Conservation (phyloP, 2,113 vertebrate genomes). For the Rhagologus leucostigma region DNA sequence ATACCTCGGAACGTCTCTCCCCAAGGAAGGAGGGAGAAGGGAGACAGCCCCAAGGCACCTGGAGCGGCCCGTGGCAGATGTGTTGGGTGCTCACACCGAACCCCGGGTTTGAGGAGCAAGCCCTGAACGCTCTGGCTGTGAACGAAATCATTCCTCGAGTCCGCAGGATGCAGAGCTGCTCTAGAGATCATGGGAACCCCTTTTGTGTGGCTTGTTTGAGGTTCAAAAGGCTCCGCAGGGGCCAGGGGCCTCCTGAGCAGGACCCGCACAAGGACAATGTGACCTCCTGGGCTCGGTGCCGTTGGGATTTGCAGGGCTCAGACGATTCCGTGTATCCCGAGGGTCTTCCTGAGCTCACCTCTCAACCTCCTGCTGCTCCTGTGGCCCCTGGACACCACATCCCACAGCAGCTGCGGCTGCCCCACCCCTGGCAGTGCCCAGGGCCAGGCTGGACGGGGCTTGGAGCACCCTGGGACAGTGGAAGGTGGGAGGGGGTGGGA, state of each 20-base stretch:
- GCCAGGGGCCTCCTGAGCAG: not conserved
- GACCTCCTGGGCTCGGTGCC: fast-evolving
- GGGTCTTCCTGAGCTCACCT: not conserved
- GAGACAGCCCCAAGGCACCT: not conserved
- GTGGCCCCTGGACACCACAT: not conserved
- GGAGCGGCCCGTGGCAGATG: fast-evolving
- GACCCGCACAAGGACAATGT: fast-evolving
- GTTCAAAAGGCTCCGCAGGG: not conserved
- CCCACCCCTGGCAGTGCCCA: not conserved
- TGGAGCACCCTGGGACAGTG: not conserved
- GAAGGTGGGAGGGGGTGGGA: not conserved
- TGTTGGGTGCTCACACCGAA: not conserved
- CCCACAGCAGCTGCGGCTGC: not conserved
- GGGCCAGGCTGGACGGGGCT: not conserved
- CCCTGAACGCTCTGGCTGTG: fast-evolving
- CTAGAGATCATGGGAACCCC: not conserved
- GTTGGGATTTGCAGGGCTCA: fast-evolving
- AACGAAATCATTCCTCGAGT: fast-evolving
- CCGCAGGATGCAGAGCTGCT: not conserved
- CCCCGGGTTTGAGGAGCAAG: fast-evolving
- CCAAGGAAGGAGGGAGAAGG: not conserved
- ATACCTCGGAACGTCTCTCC: not conserved
- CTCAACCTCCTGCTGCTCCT: not conserved
- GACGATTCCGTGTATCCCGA: fast-evolving
- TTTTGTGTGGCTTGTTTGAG: not conserved